Conservation (phyloP, 2,888 invertebrate genomes). For the Acrocyrtus sp. region DNA sequence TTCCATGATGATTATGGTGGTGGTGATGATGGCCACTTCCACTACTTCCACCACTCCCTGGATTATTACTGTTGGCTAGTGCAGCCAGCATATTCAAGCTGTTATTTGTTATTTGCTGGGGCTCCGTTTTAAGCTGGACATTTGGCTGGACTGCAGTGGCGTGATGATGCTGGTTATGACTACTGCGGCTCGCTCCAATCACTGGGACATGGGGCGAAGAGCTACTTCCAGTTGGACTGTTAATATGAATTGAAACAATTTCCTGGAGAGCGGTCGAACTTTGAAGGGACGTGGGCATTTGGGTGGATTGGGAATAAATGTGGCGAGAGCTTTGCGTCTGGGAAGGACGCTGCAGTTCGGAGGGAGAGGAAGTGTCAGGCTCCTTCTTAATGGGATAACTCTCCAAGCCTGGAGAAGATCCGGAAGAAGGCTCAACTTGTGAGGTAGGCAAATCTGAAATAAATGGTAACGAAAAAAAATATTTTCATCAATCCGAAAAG, state of each 20-base stretch:
- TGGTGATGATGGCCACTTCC: conserved; percentile 4
- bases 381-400: conserved; percentile 35
- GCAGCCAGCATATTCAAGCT: conserved; percentile 54
- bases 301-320: conserved; percentile 5
- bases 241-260: conserved; percentile 16
- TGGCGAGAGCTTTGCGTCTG: conserved; percentile 12
- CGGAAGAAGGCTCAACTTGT: conserved; percentile 10
- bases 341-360: neutral
- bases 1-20: conserved; percentile 36
- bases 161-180: neutral
- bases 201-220: conserved; percentile 8
- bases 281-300: conserved; percentile 3
- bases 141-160: neutral
- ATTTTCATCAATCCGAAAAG: neutral
- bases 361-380: neutral
- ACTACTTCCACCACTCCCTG: neutral
- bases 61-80: conserved; percentile 41
- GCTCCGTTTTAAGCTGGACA: conserved; percentile 11
- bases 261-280: no score
- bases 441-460: conserved; percentile 1
- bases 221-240: conserved; percentile 2
- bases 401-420: no score
- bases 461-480: neutral
- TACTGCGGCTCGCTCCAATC: neutral
- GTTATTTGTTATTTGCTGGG: conserved; percentile 29